Conservation (phyloP, 2,113 vertebrate species). For the Grammomys dolichurus region DNA sequence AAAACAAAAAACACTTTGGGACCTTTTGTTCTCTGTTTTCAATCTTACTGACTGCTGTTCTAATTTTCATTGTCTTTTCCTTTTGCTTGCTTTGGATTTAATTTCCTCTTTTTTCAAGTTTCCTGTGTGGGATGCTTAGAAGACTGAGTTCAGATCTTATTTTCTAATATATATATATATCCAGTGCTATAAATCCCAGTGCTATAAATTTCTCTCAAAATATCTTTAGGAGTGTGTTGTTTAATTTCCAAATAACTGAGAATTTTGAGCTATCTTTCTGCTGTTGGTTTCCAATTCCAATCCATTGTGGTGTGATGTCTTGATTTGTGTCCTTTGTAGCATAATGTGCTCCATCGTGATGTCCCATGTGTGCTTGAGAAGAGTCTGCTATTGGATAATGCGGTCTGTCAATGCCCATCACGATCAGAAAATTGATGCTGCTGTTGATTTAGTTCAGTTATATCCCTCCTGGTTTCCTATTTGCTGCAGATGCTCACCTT, state of each 20-base stretch:
- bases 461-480: neutral
- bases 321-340: neutral
- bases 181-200: neutral
- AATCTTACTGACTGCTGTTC: neutral
- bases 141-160: neutral
- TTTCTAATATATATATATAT: neutral
- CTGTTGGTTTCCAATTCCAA: neutral
- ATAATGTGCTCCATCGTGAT: neutral
- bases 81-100: slow-evolving; percentile 4
- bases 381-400: neutral
- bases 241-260: neutral
- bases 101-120: neutral
- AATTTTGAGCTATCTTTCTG: neutral
- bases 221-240: neutral
- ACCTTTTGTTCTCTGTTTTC: neutral
- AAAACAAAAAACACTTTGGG: neutral
- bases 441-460: neutral
- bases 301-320: neutral
- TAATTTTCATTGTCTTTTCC: neutral
- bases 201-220: neutral
- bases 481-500: neutral
- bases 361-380: neutral
- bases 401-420: neutral
- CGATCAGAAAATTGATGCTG: neutral
- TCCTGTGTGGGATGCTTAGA: neutral